These are phyloP conservation scores for Pseudopleuronectes americanus DNA, from an alignment of 2,797 vertebrate genomes.

Conservation along the genomic window DNA sequence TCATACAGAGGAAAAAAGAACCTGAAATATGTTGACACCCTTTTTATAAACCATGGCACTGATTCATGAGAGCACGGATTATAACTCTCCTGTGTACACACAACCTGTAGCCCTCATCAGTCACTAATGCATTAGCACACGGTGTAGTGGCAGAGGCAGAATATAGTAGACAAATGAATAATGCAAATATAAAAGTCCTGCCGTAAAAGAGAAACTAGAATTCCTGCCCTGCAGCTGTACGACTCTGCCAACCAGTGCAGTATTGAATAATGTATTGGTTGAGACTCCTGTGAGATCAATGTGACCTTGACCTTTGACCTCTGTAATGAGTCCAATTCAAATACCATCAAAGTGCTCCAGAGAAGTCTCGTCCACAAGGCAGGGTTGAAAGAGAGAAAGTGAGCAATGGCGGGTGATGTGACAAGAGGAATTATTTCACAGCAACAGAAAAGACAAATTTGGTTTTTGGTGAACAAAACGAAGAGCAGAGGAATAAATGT, in stretches of 20 bases:
- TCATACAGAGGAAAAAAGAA: not conserved
- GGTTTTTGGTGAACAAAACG: not conserved
- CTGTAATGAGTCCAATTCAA: too few species aligned
- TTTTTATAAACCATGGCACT: too few species aligned
- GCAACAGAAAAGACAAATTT: not conserved
- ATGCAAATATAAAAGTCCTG: slow-evolving; percentile 20
- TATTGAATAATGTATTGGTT: too few species aligned
- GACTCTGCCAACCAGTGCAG: too few species aligned
- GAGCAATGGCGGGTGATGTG: not conserved
- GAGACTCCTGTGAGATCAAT: too few species aligned
- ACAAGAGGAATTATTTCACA: not conserved
- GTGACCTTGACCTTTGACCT: too few species aligned
- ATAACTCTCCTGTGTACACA: too few species aligned
- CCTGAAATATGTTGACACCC: too few species aligned
- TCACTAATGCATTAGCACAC: slow-evolving; percentile 4
- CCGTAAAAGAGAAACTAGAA: not conserved
- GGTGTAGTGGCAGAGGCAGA: not conserved
- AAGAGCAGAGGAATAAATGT: not conserved
- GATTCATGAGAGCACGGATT: too few species aligned
- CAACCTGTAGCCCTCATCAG: not conserved
- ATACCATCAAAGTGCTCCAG: too few species aligned
- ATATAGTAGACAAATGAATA: not conserved
- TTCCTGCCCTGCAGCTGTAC: too few species aligned
- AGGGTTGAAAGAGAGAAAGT: slow-evolving; percentile 4
- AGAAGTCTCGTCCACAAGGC: not conserved